These are phyloP conservation scores for Grammomys dolichurus DNA, from an alignment of 2,113 vertebrate species.

Conservation along the genomic window DNA sequence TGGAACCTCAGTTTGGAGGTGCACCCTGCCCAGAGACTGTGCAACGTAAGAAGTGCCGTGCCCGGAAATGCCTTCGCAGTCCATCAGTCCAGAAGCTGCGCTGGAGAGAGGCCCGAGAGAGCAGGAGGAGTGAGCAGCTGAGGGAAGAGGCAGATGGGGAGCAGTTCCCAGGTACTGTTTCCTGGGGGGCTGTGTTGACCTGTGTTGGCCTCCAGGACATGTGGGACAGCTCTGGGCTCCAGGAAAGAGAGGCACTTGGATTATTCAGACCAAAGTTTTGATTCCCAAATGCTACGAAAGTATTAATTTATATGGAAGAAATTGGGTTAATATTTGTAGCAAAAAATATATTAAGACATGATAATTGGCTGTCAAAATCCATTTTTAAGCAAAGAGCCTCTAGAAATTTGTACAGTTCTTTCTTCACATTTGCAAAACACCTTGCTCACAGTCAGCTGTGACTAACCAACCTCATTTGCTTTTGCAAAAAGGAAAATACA, in stretches of 20 bases:
- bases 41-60: conserved; percentile 95
- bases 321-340: not conserved
- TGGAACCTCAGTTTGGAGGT: conserved; percentile 98
- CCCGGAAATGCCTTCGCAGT: conserved; percentile 94
- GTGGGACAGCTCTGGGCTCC: not conserved
- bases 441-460: not conserved
- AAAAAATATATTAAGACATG: not conserved
- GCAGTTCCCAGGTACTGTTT: conserved; percentile 92
- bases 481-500: not conserved
- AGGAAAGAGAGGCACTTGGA: not conserved
- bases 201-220: not conserved
- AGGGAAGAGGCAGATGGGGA: conserved; percentile 89
- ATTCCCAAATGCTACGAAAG: not conserved
- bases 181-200: not conserved
- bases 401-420: not conserved
- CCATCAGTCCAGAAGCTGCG: conserved; percentile 92
- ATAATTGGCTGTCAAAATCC: not conserved
- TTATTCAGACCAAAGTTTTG: not conserved
- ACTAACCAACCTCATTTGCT: not conserved
- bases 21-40: conserved; percentile 93
- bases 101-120: conserved; percentile 95
- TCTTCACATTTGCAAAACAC: not conserved
- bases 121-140: conserved; percentile 92
- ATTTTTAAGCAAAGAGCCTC: not conserved
- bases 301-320: not conserved